phyloP scores from a whole-genome alignment of 1,140 invertebrate species.

The Oppia nitens region DNA sequence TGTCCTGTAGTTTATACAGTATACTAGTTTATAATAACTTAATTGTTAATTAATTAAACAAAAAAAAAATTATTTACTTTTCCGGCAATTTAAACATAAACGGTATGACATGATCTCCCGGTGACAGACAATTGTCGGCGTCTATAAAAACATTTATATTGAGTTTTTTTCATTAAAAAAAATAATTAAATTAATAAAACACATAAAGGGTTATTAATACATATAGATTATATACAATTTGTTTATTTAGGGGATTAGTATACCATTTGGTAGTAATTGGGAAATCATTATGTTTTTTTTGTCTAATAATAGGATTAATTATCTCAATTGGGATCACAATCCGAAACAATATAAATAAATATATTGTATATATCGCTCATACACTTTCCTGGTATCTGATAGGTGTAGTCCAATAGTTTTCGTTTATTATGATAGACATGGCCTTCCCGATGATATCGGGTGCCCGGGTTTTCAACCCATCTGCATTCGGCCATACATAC shows the following conservation, averaged over 20 bases:
- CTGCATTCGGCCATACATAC: conserved; percentile 11
- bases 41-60: too few species aligned
- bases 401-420: conserved; percentile 4
- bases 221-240: too few species aligned
- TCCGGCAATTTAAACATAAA: neutral
- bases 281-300: too few species aligned
- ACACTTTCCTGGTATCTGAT: conserved; percentile 3
- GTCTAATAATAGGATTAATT: too few species aligned
- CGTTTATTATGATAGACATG: conserved; percentile 7
- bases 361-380: neutral
- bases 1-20: too few species aligned
- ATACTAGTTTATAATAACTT: too few species aligned
- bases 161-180: too few species aligned
- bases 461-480: conserved; percentile 10
- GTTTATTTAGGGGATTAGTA: too few species aligned
- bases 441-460: conserved; percentile 2
- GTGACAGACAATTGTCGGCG: neutral
- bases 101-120: neutral
- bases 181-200: too few species aligned
- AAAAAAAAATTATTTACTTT: neutral
- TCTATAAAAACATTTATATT: neutral
- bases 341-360: neutral
- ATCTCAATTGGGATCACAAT: too few species aligned
- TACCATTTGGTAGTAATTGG: too few species aligned
- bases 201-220: too few species aligned